These are phyloP conservation scores for Nemurella pictetii DNA, from an alignment of 2,888 invertebrate species.

Conservation along the genomic window DNA sequence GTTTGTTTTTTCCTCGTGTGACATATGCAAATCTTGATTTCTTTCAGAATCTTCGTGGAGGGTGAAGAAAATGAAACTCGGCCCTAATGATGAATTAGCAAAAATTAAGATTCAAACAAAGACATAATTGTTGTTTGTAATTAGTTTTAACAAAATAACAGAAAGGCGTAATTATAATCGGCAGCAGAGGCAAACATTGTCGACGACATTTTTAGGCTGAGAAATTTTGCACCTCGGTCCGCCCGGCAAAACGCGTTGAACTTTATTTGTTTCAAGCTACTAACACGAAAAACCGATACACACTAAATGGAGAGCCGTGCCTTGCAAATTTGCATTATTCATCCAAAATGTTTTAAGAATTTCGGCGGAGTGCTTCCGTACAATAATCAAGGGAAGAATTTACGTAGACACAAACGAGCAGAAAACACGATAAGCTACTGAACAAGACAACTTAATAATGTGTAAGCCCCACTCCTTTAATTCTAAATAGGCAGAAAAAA, in stretches of 20 bases:
- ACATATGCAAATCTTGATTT: background rate
- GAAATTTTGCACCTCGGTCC: background rate
- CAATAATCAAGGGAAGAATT: background rate
- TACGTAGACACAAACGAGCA: background rate
- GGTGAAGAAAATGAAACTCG: background rate
- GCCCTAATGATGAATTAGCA: background rate
- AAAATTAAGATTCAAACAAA: background rate
- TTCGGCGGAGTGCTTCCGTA: background rate
- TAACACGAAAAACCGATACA: background rate
- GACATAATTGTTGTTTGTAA: background rate
- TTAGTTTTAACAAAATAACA: background rate
- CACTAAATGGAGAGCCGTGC: background rate
- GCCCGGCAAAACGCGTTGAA: background rate
- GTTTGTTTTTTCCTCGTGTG: background rate
- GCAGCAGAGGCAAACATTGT: background rate
- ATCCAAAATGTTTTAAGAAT: background rate
- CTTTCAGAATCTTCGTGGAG: background rate
- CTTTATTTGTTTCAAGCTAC: background rate
- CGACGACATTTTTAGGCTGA: background rate
- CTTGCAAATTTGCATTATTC: background rate
- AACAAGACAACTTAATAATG: background rate
- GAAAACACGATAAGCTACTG: background rate
- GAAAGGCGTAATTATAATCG: background rate
- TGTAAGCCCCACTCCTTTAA: background rate
- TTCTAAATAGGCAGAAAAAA: background rate